These are phyloP conservation scores for Rhinogobius similis DNA, from an alignment of 2,113 vertebrate species.

Conservation along the genomic window DNA sequence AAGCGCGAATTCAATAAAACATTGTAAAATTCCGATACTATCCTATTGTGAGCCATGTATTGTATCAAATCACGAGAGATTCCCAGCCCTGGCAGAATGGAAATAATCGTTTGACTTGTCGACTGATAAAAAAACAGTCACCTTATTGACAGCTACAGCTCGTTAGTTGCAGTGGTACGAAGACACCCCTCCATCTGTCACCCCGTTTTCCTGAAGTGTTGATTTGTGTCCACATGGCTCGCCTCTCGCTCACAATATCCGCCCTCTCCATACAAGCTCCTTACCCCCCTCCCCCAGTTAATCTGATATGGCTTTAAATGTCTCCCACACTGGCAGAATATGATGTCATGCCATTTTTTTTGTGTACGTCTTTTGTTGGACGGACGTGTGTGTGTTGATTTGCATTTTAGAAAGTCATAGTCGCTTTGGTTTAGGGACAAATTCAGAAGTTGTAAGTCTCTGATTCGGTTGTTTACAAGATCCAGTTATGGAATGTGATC, in stretches of 20 bases:
- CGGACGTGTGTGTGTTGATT: not conserved
- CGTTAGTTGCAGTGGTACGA: too few species aligned
- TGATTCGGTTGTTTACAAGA: too few species aligned
- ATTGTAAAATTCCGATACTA: too few species aligned
- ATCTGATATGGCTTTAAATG: slow-evolving; percentile 72
- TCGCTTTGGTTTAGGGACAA: slow-evolving; percentile 11
- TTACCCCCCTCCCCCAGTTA: slow-evolving; percentile 57
- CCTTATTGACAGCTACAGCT: too few species aligned
- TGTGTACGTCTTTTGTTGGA: not conserved
- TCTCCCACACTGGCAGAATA: slow-evolving; percentile 41
- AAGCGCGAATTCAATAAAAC: too few species aligned
- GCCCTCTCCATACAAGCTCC: slow-evolving; percentile 49
- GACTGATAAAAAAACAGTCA: too few species aligned
- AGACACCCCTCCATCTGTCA: not conserved
- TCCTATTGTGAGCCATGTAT: too few species aligned
- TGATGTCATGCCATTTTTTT: slow-evolving; percentile 58
- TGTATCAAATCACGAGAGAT: too few species aligned
- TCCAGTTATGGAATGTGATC: too few species aligned
- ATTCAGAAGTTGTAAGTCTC: not conserved
- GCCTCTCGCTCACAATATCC: slow-evolving; percentile 38
- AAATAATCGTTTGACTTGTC: too few species aligned
- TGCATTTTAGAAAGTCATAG: not conserved
- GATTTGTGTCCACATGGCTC: slow-evolving; percentile 12
- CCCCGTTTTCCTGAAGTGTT: slow-evolving; percentile 6
- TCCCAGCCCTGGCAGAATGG: too few species aligned